phyloP scores from a whole-genome alignment of 2,113 vertebrate species.

The Centropristis striata region DNA sequence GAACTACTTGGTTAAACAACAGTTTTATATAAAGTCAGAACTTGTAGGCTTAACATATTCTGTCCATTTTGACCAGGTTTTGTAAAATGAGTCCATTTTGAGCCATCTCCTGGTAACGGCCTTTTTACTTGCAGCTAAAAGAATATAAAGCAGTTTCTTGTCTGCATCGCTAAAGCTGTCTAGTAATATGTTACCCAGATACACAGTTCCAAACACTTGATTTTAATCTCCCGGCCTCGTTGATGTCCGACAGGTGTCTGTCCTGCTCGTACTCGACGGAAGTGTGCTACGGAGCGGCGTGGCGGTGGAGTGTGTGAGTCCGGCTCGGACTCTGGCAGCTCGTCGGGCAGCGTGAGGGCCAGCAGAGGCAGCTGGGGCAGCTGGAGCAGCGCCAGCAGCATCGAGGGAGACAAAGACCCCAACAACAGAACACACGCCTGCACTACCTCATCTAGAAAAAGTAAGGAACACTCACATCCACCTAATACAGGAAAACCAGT shows the following conservation, averaged over 20 bases:
- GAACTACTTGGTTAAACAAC: too few relatives aligned
- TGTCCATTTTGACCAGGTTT: too few relatives aligned
- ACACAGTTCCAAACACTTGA: accelerated
- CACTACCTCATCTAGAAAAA: conserved; percentile 84
- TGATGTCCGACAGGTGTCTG: conserved; percentile 68
- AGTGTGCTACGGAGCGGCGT: conserved; percentile 85
- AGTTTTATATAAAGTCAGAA: too few relatives aligned
- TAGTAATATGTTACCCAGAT: too few relatives aligned
- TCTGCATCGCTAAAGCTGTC: too few relatives aligned
- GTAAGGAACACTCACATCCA: conserved; percentile 74
- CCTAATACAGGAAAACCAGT: background rate
- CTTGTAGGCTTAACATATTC: too few relatives aligned
- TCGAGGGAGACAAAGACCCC: conserved; percentile 93
- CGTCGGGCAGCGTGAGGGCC: conserved; percentile 92
- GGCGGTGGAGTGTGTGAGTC: conserved; percentile 91
- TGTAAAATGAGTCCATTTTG: too few relatives aligned
- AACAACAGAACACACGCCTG: conserved; percentile 79
- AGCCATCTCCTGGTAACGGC: too few relatives aligned
- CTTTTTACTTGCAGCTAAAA: too few relatives aligned
- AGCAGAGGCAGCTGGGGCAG: conserved; percentile 98
- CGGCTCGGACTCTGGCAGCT: conserved; percentile 95
- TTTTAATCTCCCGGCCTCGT: background rate
- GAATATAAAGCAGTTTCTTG: too few relatives aligned
- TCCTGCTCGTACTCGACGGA: conserved; percentile 82
- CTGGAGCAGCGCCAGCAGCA: conserved; percentile 97